phyloP scores from a whole-genome alignment of 53 echinoderm and acorn worm species.

The Arbacia lixula region DNA sequence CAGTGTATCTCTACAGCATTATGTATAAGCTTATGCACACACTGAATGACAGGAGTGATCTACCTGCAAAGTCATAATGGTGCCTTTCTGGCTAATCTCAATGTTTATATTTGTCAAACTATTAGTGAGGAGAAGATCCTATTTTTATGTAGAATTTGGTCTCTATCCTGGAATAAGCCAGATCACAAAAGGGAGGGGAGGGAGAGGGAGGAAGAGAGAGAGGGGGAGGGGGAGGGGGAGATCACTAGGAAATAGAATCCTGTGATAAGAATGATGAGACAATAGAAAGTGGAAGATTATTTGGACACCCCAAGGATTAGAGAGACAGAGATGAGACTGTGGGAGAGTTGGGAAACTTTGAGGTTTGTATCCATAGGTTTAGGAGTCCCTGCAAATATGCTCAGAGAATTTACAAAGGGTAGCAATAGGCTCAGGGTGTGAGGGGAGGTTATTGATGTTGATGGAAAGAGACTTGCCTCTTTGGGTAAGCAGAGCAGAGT shows the following conservation, averaged over 20 bases:
- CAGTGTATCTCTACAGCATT: too few relatives aligned
- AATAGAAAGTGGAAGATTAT: not conserved
- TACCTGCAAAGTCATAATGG: not conserved
- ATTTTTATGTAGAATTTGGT: constrained; percentile 4
- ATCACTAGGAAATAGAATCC: too few relatives aligned
- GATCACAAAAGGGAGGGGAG: too few relatives aligned
- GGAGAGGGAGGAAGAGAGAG: too few relatives aligned
- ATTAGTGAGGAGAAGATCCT: constrained; percentile 10
- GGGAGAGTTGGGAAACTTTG: too few relatives aligned
- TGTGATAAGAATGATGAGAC: constrained; percentile 15
- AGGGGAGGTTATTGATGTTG: not conserved
- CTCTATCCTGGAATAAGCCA: constrained; percentile 7
- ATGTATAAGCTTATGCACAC: too few relatives aligned
- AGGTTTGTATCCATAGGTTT: too few relatives aligned
- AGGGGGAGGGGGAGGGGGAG: too few relatives aligned
- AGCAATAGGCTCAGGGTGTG: too few relatives aligned
- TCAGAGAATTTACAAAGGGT: too few relatives aligned
- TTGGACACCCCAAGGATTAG: not conserved
- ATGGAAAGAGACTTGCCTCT: not conserved
- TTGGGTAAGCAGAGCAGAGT: not conserved
- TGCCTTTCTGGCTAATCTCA: not conserved
- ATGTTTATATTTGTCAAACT: constrained; percentile 44
- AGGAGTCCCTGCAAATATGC: not conserved
- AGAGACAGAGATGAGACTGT: not conserved
- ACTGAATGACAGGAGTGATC: not conserved